Percentiles rank a stretch among this genome's conserved stretches.
Evolutionary conservation across 2,888 invertebrate species (phyloP).

Genomic region (Archaeoteleia sp.): DNA sequence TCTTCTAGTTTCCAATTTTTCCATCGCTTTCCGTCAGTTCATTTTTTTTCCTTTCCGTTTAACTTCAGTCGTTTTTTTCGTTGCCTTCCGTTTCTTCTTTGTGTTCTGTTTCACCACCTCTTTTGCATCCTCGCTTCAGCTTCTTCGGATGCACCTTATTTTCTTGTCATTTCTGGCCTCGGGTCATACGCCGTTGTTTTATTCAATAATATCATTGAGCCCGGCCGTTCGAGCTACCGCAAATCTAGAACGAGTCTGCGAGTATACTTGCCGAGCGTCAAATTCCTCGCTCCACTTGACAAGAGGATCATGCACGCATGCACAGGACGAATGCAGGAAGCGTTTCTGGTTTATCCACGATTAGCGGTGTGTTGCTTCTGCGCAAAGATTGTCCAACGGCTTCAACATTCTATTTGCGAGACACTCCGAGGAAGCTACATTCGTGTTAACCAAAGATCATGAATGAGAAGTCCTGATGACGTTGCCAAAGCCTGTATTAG

Average conservation of each 20-base stretch:
- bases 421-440: constrained; percentile 18
- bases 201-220: constrained; percentile 55
- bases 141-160: constrained; percentile 24
- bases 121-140: too few relatives aligned
- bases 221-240: too few relatives aligned
- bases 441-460: constrained; percentile 30
- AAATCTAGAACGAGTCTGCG: constrained; percentile 46
- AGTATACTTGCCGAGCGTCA: constrained; percentile 41
- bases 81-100: too few relatives aligned
- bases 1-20: too few relatives aligned
- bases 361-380: constrained; percentile 10
- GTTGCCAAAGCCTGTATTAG: too few relatives aligned
- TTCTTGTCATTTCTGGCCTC: constrained; percentile 51
- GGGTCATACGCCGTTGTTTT: constrained; percentile 55
- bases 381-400: constrained; percentile 32
- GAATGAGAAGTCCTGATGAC: too few relatives aligned
- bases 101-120: too few relatives aligned
- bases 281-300: constrained; percentile 53
- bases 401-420: constrained; percentile 17
- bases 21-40: too few relatives aligned
- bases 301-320: constrained; percentile 46
- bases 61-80: too few relatives aligned
- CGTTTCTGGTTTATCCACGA: constrained; percentile 40
- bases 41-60: too few relatives aligned
- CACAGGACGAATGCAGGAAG: constrained; percentile 38